Evolutionary conservation across 2,797 vertebrate species (phyloP), one percentile per base, ranked within the genome.

Genomic region (Pteronotus mesoamericanus): DNA sequence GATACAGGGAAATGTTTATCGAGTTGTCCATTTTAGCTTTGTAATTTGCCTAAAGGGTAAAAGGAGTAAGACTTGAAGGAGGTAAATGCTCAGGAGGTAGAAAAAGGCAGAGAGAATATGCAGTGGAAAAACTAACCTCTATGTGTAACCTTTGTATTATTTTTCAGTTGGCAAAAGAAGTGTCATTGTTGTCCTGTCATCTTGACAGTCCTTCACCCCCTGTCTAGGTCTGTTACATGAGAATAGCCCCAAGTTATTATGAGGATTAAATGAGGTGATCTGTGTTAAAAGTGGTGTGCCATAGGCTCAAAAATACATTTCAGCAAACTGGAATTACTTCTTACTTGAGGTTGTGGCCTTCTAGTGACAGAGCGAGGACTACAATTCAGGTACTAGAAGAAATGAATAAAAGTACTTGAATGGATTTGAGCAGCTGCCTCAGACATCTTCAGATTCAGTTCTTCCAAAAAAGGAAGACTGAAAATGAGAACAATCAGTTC

Each of bases 21-120:
- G 32, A 86, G 39, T 86, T 87, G 29, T 72, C 16, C 69, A 0
- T 77, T 74, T 83, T 77, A 85, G 34, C 86, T 89, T 89, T 90
- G 9, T 90, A 57, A 88, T 75, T 95, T 94, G 39, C 83, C 80
- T 92, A 64, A 92, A 95, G 22, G 15, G 26, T 59, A 44, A 72
- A 72, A 94, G 24, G 72, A 95, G 15, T 46, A 93, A 75, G 46
- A 51, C 39, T 82, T 66, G 10, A 96, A 90, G 11, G 10, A 91
- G 75, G n/a, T 85, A 32, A 85, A 61, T 80, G 80, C 22, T 89
- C 2, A n/a, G 19, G 69, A 89, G 14, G 29, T 89, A 0, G 37
- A 90, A 72, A 42, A 34, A 78, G 26, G 74, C 14, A 79, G 9
- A 83, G 74, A 61, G 48, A 55, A 19, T 44, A 6, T 66, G 9